These are phyloP conservation scores for Pachyuromys duprasi DNA, from an alignment of 2,797 vertebrate genomes.

Conservation along the genomic window DNA sequence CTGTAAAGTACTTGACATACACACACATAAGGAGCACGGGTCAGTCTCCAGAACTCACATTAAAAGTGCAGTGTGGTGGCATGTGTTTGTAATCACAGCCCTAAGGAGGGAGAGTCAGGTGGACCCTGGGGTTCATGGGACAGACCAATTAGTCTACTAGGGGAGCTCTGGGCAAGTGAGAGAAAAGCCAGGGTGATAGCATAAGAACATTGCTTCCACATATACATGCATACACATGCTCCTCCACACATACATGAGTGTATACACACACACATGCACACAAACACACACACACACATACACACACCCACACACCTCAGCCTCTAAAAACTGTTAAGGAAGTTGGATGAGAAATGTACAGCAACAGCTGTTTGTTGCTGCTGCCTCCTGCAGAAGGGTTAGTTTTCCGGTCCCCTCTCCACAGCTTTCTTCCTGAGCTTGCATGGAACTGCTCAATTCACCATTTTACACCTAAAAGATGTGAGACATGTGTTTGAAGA, in stretches of 20 bases:
- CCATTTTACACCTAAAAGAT: background rate
- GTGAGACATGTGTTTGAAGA: background rate
- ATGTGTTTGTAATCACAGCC: background rate
- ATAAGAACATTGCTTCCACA: background rate
- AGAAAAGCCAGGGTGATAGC: background rate
- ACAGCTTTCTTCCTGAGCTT: background rate
- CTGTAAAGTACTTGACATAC: background rate
- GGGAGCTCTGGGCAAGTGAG: background rate
- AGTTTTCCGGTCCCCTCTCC: background rate
- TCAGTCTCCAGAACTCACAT: background rate
- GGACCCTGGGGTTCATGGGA: background rate
- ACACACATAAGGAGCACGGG: too few species aligned
- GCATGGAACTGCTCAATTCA: accelerated
- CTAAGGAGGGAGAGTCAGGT: background rate
- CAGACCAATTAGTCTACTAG: background rate
- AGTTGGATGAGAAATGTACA: background rate
- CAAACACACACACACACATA: background rate
- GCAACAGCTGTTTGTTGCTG: background rate
- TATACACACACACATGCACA: background rate
- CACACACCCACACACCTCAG: background rate
- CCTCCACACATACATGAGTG: background rate
- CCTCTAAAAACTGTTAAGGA: background rate
- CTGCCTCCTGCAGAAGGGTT: too few species aligned
- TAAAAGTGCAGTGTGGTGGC: background rate
- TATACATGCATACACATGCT: background rate